These are phyloP conservation scores for Machimus rusticus DNA, from an alignment of 2,888 invertebrate genomes.

Conservation along the genomic window DNA sequence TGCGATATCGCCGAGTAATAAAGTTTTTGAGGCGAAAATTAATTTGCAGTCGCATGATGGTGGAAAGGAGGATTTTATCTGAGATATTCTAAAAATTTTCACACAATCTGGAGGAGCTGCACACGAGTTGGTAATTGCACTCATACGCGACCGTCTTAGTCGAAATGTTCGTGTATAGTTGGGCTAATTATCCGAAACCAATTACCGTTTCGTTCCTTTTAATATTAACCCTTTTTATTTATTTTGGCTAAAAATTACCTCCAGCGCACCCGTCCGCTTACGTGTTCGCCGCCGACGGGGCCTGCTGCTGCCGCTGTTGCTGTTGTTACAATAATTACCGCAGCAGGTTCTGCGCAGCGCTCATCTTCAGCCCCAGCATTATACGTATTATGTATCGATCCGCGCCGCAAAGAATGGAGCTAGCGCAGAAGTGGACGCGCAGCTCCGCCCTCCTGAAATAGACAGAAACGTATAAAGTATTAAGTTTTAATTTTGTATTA, in stretches of 20 bases:
- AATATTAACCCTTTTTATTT: conserved; percentile 15
- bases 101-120: background rate
- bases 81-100: background rate
- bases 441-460: conserved; percentile 32
- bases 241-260: conserved; percentile 37
- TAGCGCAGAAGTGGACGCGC: conserved; percentile 8
- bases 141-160: background rate
- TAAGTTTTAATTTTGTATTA: conserved; percentile 27
- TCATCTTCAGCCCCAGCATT: background rate
- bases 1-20: background rate
- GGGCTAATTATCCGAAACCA: conserved; percentile 36
- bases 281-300: conserved; percentile 18
- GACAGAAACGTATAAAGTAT: conserved; percentile 30
- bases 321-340: conserved; percentile 38
- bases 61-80: background rate
- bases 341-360: conserved; percentile 23
- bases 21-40: conserved; percentile 6
- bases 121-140: background rate
- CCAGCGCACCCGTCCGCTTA: conserved; percentile 1
- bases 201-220: conserved; percentile 35
- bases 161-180: background rate
- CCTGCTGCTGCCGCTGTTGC: background rate
- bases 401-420: background rate
- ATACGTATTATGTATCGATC: conserved; percentile 4
- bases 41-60: background rate